These are phyloP conservation scores for Drosophila ananassae DNA, from an alignment of 1,140 invertebrate species.

Conservation along the genomic window DNA sequence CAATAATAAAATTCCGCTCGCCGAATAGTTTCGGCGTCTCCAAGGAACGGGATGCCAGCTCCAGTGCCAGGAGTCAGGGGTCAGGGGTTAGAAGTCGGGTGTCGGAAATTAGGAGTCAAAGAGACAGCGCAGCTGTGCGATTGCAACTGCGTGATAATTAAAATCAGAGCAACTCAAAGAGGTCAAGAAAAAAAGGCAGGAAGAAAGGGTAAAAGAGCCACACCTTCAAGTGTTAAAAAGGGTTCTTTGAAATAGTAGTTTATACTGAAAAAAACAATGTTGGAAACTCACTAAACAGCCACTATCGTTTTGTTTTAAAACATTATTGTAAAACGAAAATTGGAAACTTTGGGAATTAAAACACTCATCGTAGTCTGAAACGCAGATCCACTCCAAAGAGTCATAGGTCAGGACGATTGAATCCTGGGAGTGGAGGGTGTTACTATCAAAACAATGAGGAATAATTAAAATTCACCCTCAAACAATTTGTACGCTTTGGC, in stretches of 20 bases:
- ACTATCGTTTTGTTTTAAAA: too few species aligned
- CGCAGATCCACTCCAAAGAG: background rate
- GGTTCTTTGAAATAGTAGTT: too few species aligned
- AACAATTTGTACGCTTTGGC: conserved; percentile 74
- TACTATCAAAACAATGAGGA: conserved; percentile 80
- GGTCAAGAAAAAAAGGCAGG: conserved; percentile 12
- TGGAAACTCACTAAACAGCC: too few species aligned
- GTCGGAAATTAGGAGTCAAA: conserved; percentile 21
- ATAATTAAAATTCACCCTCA: conserved; percentile 81
- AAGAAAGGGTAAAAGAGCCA: background rate
- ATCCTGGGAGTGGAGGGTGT: conserved; percentile 14
- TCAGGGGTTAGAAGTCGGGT: conserved; percentile 1
- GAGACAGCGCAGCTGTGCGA: conserved; percentile 32
- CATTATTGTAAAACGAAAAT: background rate
- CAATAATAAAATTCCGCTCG: conserved; percentile 65
- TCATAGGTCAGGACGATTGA: conserved; percentile 3
- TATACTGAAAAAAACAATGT: too few species aligned
- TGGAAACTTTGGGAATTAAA: background rate
- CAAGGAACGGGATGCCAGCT: conserved; percentile 14
- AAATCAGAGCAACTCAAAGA: conserved; percentile 45
- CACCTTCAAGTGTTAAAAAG: background rate
- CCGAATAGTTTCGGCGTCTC: conserved; percentile 43
- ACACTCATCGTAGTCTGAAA: background rate
- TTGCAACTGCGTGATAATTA: conserved; percentile 49
- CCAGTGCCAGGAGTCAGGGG: conserved; percentile 9